Base-by-base conservation (phyloP, 2,888 invertebrate species). In the Xestoiulus laeticollis region DNA sequence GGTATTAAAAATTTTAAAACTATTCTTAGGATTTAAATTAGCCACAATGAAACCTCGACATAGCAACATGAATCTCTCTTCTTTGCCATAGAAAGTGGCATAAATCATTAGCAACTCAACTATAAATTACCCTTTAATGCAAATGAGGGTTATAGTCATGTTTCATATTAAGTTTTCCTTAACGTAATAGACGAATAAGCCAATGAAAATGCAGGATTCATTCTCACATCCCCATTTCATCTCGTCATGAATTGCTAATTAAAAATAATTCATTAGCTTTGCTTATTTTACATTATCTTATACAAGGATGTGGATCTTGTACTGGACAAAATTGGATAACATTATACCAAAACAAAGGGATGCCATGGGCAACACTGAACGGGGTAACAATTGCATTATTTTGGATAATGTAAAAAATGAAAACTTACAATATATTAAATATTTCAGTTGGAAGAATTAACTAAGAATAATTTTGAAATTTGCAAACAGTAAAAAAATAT, bases 261-360 rank as follows among this genome's bases (percentile, higher is more conserved):
- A 68, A 68, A 68, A 68, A 68, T 68, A 68, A 68, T 68, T 68
- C 68, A 68, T 68, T 68, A 68, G 68, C 68, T 26, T 68, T 68
- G 68, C 68, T 68, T 68, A 68, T 68, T 68, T 68, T 8, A 68
- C 3, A 68, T 26, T 26, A 68, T n/a, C 68, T 22, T 26, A 26
- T 8, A 6, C 68, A 10, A 26, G 8, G 68, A 68, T 22, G 68
- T 68, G n/a, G 68, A 59, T n/a, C 59, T 59, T 1, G 59, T 59
- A n/a, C 59, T 48, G 1, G 16, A 68, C 26, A 26, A 48, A 68
- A 68, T 10, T 22, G 22, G 26, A 26, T 1, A 22, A 68, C 22
- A 26, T 59, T 48, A 48, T 48, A 48, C 4, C 48, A 38, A 5
- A 38, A 38, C 38, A 38, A 38, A 38, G 38, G 6, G 38, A 5